phyloP scores from a whole-genome alignment of 2,113 vertebrate species.

The Brachyhypopomus occidentalis region DNA sequence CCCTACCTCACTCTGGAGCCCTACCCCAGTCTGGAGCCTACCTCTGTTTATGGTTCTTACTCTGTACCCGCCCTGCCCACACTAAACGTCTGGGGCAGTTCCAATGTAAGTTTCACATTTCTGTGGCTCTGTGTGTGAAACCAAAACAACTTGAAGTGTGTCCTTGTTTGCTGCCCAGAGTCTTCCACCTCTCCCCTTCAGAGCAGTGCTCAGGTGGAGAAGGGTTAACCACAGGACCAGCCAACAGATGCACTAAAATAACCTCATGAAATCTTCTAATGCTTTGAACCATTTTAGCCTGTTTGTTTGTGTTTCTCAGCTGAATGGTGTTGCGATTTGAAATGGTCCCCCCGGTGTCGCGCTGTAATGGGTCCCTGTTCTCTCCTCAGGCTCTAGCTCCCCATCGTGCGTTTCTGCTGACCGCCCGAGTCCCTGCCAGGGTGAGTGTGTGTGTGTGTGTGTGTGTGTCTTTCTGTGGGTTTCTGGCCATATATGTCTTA shows the following conservation, averaged over 20 bases:
- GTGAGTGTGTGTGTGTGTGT: constrained; percentile 66
- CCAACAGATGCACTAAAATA: background rate
- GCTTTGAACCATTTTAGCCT: background rate
- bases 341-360: background rate
- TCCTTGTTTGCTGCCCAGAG: background rate
- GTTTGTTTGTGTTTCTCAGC: background rate
- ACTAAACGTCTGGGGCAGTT: too few relatives aligned
- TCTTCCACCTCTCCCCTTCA: background rate
- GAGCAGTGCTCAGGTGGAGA: background rate
- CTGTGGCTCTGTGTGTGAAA: background rate
- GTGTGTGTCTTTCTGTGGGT: background rate
- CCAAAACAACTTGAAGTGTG: background rate
- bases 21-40: background rate
- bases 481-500: background rate
- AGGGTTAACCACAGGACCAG: constrained; percentile 17
- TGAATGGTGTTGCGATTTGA: background rate
- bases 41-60: too few relatives aligned
- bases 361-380: constrained; percentile 25
- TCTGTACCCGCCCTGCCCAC: too few relatives aligned
- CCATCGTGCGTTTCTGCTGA: constrained; percentile 88
- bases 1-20: too few relatives aligned
- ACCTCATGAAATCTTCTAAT: background rate
- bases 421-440: constrained; percentile 88
- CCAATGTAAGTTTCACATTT: background rate
- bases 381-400: constrained; percentile 83